Percentiles rank a stretch among this genome's conserved stretches.
phyloP scores from a whole-genome alignment of 2,797 vertebrate genomes.

The Lycodopsis pacificus region DNA sequence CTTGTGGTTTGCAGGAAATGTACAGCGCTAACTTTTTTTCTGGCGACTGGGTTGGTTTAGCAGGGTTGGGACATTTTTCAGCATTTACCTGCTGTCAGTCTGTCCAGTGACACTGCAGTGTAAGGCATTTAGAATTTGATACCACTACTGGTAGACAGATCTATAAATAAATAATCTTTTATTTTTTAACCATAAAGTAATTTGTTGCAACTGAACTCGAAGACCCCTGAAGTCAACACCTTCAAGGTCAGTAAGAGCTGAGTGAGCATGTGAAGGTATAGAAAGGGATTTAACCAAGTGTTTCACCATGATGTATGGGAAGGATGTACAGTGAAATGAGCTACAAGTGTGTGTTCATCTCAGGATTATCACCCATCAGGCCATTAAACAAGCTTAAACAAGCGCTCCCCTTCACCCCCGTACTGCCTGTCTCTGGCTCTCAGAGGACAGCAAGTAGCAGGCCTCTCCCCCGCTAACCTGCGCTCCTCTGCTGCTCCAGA shows the following conservation, averaged over 20 bases:
- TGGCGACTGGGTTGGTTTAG: background rate
- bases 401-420: conserved; percentile 15
- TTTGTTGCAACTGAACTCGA: background rate
- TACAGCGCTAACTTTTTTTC: too few species aligned
- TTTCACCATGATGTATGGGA: conserved; percentile 41
- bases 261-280: background rate
- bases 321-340: conserved; percentile 32
- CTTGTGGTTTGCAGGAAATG: too few species aligned
- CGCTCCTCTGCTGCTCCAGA: conserved; percentile 49
- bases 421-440: conserved; percentile 26
- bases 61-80: background rate
- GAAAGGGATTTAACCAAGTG: conserved; percentile 17
- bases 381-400: conserved; percentile 48
- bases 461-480: conserved; percentile 61
- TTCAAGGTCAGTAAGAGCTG: background rate
- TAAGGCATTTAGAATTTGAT: background rate
- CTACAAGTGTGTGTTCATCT: conserved; percentile 27
- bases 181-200: too few species aligned
- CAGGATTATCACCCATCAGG: conserved; percentile 50
- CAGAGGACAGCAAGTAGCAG: conserved; percentile 51
- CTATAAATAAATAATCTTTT: too few species aligned
- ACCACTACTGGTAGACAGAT: too few species aligned
- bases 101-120: background rate
- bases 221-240: conserved; percentile 11
- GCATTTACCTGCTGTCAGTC: background rate